Percentiles rank a stretch among this genome's conserved stretches.
phyloP scores from a whole-genome alignment of 2,888 invertebrate species.

The Caenorhabditis sp. region DNA sequence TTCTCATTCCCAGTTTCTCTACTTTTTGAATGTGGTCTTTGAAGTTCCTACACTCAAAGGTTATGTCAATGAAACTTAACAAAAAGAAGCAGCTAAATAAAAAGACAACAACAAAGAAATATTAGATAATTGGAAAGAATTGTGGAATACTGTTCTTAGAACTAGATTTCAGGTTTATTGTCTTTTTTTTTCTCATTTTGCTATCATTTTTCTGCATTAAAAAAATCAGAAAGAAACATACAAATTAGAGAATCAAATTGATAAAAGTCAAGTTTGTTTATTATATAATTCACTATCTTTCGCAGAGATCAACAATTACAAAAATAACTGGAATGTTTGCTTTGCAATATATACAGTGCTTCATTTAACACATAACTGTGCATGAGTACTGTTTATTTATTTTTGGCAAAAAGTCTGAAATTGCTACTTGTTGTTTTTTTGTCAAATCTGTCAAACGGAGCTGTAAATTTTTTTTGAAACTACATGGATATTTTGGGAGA shows the following conservation, averaged over 20 bases:
- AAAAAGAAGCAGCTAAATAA: no score
- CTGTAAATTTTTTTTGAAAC: no score
- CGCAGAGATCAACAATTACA: conserved; percentile 12
- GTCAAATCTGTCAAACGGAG: not conserved
- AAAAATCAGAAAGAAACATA: conserved; percentile 1
- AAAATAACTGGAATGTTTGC: conserved; percentile 47
- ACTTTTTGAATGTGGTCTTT: no score
- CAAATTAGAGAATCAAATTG: no score
- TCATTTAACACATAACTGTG: conserved; percentile 1
- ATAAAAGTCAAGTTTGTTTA: no score
- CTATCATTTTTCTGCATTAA: no score
- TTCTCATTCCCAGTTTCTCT: not conserved
- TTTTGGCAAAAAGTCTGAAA: not conserved
- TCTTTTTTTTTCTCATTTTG: conserved; percentile 1
- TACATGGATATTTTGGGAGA: not conserved
- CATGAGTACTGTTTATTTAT: not conserved
- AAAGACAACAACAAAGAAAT: not conserved
- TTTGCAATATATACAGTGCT: conserved; percentile 39
- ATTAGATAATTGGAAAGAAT: not conserved
- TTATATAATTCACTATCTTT: no score
- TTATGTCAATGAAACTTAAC: no score
- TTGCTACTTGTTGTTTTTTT: not conserved
- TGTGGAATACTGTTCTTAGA: conserved; percentile 7
- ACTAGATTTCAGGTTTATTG: not conserved
- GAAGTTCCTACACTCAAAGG: no score